Evolutionary conservation across 1,140 invertebrate genomes (phyloP), one percentile per base, ranked within the genome.

Genomic region (Ips nitidus): DNA sequence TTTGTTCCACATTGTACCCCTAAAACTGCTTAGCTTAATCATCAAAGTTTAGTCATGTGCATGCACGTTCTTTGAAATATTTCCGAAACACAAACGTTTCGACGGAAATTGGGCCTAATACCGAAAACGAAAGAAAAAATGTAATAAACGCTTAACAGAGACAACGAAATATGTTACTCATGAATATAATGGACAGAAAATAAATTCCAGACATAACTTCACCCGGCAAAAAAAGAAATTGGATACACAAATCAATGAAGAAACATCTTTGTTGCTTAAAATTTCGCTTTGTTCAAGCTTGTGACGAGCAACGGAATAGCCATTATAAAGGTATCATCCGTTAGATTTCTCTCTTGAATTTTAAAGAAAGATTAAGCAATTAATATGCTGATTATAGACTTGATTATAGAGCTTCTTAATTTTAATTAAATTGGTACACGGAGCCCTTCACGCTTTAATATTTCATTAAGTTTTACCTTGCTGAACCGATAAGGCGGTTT

Each of bases 91-190:
- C 58, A 67, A 67, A 43, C 58, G 56, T 50, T 6, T 50, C 45
- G 41, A 22, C 50, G n/a, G 59, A 68, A 59, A 68, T 68, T 68
- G 50, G 40, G 56, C 39, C 41, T 60, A 68, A 68, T 68, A 59
- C 56, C 8, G 22, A 68, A 68, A 60, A 68, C n/a, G 59, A 61
- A 67, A 52, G 66, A 43, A 59, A 68, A 68, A 68, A 60, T 68
- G 66, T 50, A 68, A 68, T 68, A 68, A 68, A 68, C 58, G 66
- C 38, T 60, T 68, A 52, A 68, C 59, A 61, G 55, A 60, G 66
- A 56, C 66, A 68, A 68, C 55, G 66, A 68, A 60, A 68, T 68
- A 68, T 68, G 58, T 68, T 60, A 68, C 56, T 38, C 66, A 59
- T 52, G 66, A 59, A 66, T 66, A 66, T 59, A 68, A 61, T 59